phyloP scores from a whole-genome alignment of 2,113 vertebrate genomes.

The Aphelocoma coerulescens region DNA sequence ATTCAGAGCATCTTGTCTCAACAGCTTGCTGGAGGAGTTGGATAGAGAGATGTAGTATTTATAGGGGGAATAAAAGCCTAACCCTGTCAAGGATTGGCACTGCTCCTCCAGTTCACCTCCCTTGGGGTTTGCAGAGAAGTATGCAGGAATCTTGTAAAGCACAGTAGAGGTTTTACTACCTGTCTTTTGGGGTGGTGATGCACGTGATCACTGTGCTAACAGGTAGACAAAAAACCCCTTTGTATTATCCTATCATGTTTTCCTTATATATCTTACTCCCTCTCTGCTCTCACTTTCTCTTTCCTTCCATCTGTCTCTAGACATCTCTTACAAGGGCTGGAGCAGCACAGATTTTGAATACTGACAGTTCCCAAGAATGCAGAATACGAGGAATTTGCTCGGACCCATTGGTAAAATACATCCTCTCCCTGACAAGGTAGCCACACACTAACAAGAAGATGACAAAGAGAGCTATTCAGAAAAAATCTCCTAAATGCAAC shows the following conservation, averaged over 20 bases:
- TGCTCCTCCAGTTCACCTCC: neutral
- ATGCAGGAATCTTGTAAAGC: neutral
- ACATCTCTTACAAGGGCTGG: neutral
- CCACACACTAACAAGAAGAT: neutral
- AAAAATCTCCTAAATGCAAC: neutral
- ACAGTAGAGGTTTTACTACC: neutral
- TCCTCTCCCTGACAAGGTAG: neutral
- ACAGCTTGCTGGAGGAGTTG: conserved; percentile 12
- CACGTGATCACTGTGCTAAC: accelerated
- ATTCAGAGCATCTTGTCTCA: conserved; percentile 4
- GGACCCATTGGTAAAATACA: neutral
- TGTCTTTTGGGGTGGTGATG: neutral
- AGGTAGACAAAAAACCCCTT: neutral
- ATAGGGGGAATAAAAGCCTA: neutral
- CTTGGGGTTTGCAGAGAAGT: neutral
- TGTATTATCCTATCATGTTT: neutral
- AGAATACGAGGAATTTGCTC: neutral
- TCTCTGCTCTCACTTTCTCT: neutral
- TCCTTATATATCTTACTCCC: neutral
- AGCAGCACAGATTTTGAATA: neutral
- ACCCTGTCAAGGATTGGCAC: neutral
- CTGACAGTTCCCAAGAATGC: neutral
- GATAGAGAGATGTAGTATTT: neutral
- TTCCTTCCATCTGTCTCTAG: neutral
- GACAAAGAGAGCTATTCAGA: neutral